Evolutionary conservation across 2,113 vertebrate genomes (phyloP).

Genomic region (Jaculus jaculus): DNA sequence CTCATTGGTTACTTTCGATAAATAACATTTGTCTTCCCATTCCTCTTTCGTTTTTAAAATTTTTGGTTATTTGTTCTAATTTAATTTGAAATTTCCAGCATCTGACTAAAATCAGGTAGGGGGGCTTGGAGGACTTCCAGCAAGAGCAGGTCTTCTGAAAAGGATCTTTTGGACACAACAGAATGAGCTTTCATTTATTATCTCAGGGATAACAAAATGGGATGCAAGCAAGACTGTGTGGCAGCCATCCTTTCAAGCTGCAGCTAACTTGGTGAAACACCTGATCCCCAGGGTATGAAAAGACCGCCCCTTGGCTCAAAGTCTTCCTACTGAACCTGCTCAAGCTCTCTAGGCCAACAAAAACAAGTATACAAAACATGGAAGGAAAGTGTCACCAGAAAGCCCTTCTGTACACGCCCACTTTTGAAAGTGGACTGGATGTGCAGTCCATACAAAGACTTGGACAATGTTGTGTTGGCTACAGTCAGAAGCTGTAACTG

Average conservation of each 20-base stretch:
- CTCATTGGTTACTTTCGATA: constrained; percentile 39
- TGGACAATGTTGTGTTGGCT: neutral
- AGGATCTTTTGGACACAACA: constrained; percentile 66
- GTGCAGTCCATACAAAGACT: constrained; percentile 12
- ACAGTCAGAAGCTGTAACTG: neutral
- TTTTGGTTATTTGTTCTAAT: constrained; percentile 63
- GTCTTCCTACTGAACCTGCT: constrained; percentile 54
- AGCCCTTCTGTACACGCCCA: neutral
- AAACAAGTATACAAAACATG: constrained; percentile 61
- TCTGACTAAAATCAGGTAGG: constrained; percentile 60
- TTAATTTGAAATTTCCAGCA: constrained; percentile 70
- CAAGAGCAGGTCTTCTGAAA: constrained; percentile 67
- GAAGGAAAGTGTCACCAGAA: constrained; percentile 67
- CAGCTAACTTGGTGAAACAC: constrained; percentile 65
- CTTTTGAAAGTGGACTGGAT: constrained; percentile 46
- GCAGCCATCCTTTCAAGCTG: constrained; percentile 56
- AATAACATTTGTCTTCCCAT: constrained; percentile 21
- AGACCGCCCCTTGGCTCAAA: constrained; percentile 69
- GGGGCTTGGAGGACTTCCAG: constrained; percentile 51
- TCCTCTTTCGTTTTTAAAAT: neutral
- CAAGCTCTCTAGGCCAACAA: constrained; percentile 59
- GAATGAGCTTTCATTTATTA: constrained; percentile 71
- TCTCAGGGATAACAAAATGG: constrained; percentile 53
- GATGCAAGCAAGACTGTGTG: constrained; percentile 1
- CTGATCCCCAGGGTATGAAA: constrained; percentile 49